Base-by-base conservation (phyloP, 2,797 vertebrate genomes). In the Hippoglossus hippoglossus region DNA sequence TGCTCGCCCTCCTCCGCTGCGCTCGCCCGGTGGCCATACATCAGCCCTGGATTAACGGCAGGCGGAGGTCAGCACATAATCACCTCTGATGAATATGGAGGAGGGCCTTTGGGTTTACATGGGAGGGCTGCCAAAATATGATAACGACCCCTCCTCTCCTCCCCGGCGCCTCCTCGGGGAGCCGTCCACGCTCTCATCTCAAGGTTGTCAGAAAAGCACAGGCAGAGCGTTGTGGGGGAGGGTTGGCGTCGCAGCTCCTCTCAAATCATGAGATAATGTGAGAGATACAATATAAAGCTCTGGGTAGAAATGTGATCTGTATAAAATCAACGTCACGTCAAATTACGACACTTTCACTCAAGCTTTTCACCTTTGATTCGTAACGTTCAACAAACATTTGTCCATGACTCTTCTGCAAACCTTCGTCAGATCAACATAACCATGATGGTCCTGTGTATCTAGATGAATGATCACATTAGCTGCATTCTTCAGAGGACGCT, bases 31-130 rank as follows among this genome's bases (percentile, higher is more conserved):
- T 75, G 74, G 82, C 64, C 63, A 67, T 62, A 76, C 75, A 81
- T 81, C 75, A 70, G 63, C 75, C 75, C 70, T 54, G 85, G 83
- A 86, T 87, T 80, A 86, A 66, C 63, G 46, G 78, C 80, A 73
- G 77, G 58, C 68, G 41, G 83, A 81, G 88, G 87, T 88, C 87
- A 85, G 69, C 77, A 73, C 77, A 86, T 91, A 90, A 88, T 90
- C 90, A 87, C 73, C 57, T 19, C 60, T 61, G 85, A 91, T 93
- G 90, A 91, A 92, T 93, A 91, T 92, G 84, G 83, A 92, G 81
- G 71, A 86, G 78, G 67, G 78, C 79, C 83, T 86, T 83, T 77
- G 80, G 86, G 86, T 87, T 90, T 79, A 64, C 71, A 79, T 5
- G 59, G 82, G 84, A 88, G 62, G 57, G 66, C 74, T 84, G 87